Evolutionary conservation across 2,888 invertebrate genomes (phyloP).

Genomic region (Cryptocheilus praepositus): DNA sequence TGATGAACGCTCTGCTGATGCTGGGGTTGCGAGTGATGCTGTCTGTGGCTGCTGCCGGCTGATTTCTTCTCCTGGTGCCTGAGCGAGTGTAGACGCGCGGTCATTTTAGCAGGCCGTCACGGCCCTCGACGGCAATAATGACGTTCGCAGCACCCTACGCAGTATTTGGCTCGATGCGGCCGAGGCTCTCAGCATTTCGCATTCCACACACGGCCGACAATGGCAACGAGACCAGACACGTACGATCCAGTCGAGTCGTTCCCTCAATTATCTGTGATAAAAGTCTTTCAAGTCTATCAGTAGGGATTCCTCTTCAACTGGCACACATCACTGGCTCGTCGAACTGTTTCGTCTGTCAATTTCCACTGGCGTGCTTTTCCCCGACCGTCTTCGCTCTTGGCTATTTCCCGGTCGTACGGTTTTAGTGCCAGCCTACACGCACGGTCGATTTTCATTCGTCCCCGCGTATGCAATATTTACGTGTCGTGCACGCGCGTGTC

Average conservation of each 20-base stretch:
- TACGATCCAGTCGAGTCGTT: neutral
- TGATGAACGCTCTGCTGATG: constrained; percentile 52
- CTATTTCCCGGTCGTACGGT: no score
- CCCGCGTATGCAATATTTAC: no score
- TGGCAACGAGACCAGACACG: constrained; percentile 36
- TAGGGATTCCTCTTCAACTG: no score
- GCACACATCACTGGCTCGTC: no score
- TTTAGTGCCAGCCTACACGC: no score
- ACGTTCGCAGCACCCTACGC: constrained; percentile 64
- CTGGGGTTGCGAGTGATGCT: constrained; percentile 58
- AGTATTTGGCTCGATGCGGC: constrained; percentile 55
- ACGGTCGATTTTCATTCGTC: no score
- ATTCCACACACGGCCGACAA: constrained; percentile 24
- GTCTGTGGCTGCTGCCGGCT: constrained; percentile 54
- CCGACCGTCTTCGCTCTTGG: no score
- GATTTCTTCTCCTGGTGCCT: constrained; percentile 73
- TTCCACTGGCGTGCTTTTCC: no score
- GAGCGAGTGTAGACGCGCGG: constrained; percentile 73
- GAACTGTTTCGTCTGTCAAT: no score
- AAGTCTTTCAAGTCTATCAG: no score
- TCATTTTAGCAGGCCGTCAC: constrained; percentile 72
- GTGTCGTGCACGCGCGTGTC: neutral
- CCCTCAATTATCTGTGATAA: constrained; percentile 5
- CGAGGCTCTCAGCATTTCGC: constrained; percentile 69
- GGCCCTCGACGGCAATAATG: constrained; percentile 58